Evolutionary conservation across 2,888 invertebrate genomes (phyloP).

Genomic region (Blera fallax): DNA sequence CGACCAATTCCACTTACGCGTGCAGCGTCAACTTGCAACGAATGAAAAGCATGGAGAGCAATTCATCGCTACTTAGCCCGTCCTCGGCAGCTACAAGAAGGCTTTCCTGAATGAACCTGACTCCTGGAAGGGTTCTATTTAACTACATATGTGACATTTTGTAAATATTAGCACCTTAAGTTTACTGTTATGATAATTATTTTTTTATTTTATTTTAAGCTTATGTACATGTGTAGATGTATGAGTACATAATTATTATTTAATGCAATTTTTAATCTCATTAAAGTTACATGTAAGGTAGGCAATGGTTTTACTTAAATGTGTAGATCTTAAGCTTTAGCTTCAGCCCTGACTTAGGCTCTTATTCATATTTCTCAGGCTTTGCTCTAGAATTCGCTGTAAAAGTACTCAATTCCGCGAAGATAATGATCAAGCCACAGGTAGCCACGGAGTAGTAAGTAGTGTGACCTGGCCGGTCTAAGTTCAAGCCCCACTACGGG

Average conservation of each 20-base stretch:
- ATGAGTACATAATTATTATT: conserved; percentile 12
- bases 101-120: conserved; percentile 27
- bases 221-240: conserved; percentile 35
- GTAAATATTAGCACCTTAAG: conserved; percentile 31
- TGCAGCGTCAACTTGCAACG: conserved; percentile 75
- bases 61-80: conserved; percentile 73
- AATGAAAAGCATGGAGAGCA: conserved; percentile 74
- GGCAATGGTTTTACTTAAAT: neutral
- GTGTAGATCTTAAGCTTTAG: no score
- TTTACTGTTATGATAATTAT: neutral
- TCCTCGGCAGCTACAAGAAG: conserved; percentile 50
- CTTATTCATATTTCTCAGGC: no score
- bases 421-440: no score
- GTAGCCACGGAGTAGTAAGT: no score
- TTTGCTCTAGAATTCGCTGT: no score
- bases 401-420: no score
- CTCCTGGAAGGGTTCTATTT: neutral
- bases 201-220: conserved; percentile 30
- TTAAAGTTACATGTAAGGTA: conserved; percentile 34
- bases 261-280: conserved; percentile 50
- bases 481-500: no score
- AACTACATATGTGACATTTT: neutral
- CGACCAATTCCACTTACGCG: conserved; percentile 75
- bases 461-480: no score
- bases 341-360: no score